A percentile compares a stretch with the other conserved stretches of the same genome.
Evolutionary conservation across 2,888 invertebrate species (phyloP).

Genomic region (Rhagonycha lutea): DNA sequence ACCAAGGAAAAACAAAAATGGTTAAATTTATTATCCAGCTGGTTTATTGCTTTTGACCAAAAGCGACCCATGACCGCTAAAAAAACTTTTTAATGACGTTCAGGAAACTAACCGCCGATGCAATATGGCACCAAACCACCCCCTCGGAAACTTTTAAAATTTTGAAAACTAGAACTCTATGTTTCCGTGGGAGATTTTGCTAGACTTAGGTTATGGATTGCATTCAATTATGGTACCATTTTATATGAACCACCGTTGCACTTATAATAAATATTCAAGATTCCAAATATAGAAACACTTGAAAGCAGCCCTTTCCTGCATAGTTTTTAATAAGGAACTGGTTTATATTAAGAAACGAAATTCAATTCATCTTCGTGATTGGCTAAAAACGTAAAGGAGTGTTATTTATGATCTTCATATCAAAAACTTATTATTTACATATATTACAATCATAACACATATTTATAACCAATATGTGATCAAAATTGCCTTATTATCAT

Average conservation of each 20-base stretch:
- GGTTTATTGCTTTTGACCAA: neutral
- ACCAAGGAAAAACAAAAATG: neutral
- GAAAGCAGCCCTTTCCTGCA: neutral
- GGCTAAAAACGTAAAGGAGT: neutral
- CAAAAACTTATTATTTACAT: neutral
- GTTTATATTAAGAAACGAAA: neutral
- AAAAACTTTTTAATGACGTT: neutral
- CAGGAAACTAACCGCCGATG: neutral
- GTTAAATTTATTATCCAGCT: neutral
- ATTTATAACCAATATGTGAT: neutral
- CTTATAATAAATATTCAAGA: neutral
- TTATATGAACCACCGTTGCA: neutral
- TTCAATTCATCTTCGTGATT: neutral
- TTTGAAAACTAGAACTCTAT: neutral
- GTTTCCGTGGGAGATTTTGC: neutral
- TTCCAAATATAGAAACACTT: neutral
- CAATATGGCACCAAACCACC: neutral
- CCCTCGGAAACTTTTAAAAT: neutral
- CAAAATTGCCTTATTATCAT: constrained; percentile 1
- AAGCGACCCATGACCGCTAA: neutral
- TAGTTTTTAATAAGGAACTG: neutral
- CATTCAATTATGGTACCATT: neutral
- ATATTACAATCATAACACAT: neutral
- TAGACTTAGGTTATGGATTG: neutral
- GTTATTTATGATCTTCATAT: neutral